Conservation (phyloP, 2,797 vertebrate genomes). For the Fratercula arctica region DNA sequence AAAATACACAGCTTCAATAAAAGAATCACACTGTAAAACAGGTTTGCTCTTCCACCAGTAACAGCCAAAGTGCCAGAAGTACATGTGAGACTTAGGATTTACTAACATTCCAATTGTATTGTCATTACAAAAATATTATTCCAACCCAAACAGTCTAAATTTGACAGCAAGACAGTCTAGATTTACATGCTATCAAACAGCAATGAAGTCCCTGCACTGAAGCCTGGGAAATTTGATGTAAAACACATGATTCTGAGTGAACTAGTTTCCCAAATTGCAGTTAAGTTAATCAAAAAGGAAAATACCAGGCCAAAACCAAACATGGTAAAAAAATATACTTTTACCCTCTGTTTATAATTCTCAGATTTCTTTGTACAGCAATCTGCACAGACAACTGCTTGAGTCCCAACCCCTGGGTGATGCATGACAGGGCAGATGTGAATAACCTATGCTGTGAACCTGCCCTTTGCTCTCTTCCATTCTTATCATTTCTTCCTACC, state of each 20-base stretch:
- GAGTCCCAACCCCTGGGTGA: neutral
- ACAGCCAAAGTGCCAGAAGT: neutral
- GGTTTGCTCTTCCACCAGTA: neutral
- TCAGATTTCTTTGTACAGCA: neutral
- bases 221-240: neutral
- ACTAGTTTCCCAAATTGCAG: neutral
- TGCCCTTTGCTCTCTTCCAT: neutral
- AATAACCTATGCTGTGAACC: neutral
- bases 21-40: neutral
- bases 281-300: neutral
- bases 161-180: neutral
- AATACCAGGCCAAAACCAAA: neutral
- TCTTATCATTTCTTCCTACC: neutral
- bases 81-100: neutral
- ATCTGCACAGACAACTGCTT: neutral
- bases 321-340: too few relatives aligned
- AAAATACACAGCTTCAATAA: neutral
- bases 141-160: neutral
- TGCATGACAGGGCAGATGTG: accelerated
- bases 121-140: neutral
- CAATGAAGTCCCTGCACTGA: neutral
- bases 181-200: neutral
- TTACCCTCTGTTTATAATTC: neutral
- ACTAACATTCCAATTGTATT: neutral
- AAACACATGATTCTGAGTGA: neutral